Percentiles rank a stretch among this genome's conserved stretches.
Evolutionary conservation across 35 echinoderm and acorn worm species (phyloP).

Genomic region (Strongylocentrotus purpuratus): DNA sequence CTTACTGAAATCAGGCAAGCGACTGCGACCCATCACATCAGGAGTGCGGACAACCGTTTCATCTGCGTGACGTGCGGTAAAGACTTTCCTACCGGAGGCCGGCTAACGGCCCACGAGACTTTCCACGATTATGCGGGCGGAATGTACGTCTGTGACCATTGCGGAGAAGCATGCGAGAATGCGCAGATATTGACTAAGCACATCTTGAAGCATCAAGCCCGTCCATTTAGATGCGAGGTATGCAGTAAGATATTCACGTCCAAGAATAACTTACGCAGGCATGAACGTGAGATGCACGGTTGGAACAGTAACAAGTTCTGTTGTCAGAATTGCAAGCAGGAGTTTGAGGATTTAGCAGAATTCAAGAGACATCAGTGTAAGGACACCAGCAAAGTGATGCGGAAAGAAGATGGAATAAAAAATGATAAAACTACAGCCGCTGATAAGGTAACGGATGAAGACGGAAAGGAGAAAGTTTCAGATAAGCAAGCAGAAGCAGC

Average conservation of each 20-base stretch:
- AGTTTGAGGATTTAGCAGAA: neutral
- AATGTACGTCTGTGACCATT: neutral
- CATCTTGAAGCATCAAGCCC: neutral
- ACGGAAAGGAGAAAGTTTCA: neutral
- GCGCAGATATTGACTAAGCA: slow-evolving; percentile 12
- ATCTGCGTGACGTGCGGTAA: slow-evolving; percentile 43
- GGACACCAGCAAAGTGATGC: neutral
- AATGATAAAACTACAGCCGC: neutral
- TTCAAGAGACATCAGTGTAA: slow-evolving; percentile 11
- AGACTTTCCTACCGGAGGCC: slow-evolving; percentile 24
- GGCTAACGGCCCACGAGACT: slow-evolving; percentile 30
- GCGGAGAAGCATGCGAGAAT: neutral
- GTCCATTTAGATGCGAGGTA: neutral
- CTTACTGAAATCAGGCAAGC: neutral
- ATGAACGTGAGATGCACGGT: slow-evolving; percentile 11
- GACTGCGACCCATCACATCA: neutral
- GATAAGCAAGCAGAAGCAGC: neutral
- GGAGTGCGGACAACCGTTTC: neutral
- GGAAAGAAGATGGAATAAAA: neutral
- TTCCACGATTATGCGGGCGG: slow-evolving; percentile 24
- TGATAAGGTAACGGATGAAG: neutral
- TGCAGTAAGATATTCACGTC: slow-evolving; percentile 13
- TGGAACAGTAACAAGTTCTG: neutral
- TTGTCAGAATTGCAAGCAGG: neutral
- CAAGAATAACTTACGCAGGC: neutral